A percentile compares a stretch with the other conserved stretches of the same genome.
These are phyloP conservation scores for Dascillus cervinus DNA, from an alignment of 2,888 invertebrate species.

Conservation along the genomic window DNA sequence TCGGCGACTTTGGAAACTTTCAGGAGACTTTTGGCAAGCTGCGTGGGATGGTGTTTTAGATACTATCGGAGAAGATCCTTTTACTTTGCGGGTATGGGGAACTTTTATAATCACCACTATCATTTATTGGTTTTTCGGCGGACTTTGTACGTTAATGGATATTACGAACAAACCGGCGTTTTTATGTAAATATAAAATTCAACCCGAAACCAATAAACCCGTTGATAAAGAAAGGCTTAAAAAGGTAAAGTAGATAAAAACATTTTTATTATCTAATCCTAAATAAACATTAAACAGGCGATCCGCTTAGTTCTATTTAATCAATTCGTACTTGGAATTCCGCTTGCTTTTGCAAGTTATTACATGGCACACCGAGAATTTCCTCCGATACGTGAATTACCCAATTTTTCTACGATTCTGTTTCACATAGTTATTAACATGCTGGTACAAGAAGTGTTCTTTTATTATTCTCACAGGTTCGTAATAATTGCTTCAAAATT, in stretches of 20 bases:
- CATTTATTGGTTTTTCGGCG: slow-evolving; percentile 70
- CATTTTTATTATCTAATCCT: too few species aligned
- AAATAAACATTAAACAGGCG: too few species aligned
- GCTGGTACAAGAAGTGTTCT: slow-evolving; percentile 70
- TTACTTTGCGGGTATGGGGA: slow-evolving; percentile 58
- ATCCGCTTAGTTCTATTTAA: slow-evolving; percentile 64
- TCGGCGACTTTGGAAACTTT: slow-evolving; percentile 76
- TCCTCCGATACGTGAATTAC: slow-evolving; percentile 58
- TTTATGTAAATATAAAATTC: slow-evolving; percentile 70
- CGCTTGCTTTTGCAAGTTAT: slow-evolving; percentile 55
- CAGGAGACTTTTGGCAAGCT: slow-evolving; percentile 79
- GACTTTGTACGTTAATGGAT: slow-evolving; percentile 67
- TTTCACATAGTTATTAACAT: slow-evolving; percentile 66
- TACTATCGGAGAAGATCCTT: slow-evolving; percentile 58
- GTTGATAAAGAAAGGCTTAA: slow-evolving; percentile 53
- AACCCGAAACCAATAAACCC: slow-evolving; percentile 72
- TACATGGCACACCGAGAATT: slow-evolving; percentile 61
- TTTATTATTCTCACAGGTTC: slow-evolving; percentile 78
- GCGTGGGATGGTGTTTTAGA: slow-evolving; percentile 69
- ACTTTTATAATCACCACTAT: slow-evolving; percentile 51
- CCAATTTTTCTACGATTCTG: slow-evolving; percentile 70
- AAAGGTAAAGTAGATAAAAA: too few species aligned
- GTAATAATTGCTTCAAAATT: too few species aligned
- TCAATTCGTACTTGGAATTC: slow-evolving; percentile 63
- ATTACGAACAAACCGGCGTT: slow-evolving; percentile 64